Evolutionary conservation across 2,888 invertebrate species (phyloP).

Genomic region (Drepanosiphum platanoidis): DNA sequence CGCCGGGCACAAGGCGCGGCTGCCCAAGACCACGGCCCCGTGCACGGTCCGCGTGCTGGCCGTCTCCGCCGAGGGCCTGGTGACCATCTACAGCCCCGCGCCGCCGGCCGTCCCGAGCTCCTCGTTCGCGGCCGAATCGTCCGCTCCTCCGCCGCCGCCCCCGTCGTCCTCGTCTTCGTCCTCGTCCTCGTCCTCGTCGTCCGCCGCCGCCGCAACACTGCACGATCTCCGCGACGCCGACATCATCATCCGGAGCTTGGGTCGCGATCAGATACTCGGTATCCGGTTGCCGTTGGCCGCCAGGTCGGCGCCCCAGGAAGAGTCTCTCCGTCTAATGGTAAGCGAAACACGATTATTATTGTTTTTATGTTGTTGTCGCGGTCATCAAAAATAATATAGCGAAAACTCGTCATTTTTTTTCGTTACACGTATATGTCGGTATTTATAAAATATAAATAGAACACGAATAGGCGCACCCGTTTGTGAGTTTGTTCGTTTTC

Average conservation of each 20-base stretch:
- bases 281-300: constrained; percentile 55
- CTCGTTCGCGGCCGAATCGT: constrained; percentile 50
- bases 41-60: constrained; percentile 76
- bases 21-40: constrained; percentile 72
- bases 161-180: constrained; percentile 30
- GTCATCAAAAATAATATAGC: too few relatives aligned
- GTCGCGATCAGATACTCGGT: constrained; percentile 57
- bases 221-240: constrained; percentile 55
- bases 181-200: constrained; percentile 56
- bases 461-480: too few relatives aligned
- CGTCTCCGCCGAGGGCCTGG: constrained; percentile 77
- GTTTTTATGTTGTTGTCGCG: too few relatives aligned
- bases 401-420: too few relatives aligned
- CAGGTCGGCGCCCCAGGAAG: constrained; percentile 34
- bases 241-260: constrained; percentile 47
- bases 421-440: too few relatives aligned
- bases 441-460: too few relatives aligned
- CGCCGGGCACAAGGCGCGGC: constrained; percentile 73
- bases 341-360: not conserved
- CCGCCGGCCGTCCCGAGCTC: too few relatives aligned
- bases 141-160: constrained; percentile 31
- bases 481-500: too few relatives aligned
- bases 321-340: constrained; percentile 56
- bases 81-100: constrained; percentile 77
- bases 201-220: not conserved